Evolutionary conservation across 2,113 vertebrate genomes (phyloP).

Genomic region (Isurus oxyrinchus): DNA sequence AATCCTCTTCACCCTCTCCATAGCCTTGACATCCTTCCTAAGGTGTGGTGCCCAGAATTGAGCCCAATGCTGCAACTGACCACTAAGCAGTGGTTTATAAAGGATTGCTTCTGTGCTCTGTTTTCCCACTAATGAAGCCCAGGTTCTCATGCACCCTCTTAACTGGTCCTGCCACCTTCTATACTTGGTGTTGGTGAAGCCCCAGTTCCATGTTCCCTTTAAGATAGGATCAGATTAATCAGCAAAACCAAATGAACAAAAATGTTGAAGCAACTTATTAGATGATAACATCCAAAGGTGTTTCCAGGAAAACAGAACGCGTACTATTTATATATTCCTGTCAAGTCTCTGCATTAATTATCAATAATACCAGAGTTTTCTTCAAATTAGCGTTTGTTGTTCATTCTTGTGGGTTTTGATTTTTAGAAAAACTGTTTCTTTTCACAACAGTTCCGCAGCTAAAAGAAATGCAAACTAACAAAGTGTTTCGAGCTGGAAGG

Average conservation of each 20-base stretch:
- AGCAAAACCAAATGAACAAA: not conserved
- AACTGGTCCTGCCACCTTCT: no score
- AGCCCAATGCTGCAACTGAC: no score
- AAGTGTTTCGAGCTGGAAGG: constrained; percentile 22
- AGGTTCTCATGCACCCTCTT: no score
- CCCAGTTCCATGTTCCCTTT: not conserved
- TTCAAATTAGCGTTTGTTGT: not conserved
- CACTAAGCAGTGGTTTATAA: no score
- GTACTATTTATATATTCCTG: not conserved
- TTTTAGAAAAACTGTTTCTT: not conserved
- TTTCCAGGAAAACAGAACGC: not conserved
- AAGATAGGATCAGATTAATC: not conserved
- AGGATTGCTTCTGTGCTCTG: no score
- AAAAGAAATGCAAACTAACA: not conserved
- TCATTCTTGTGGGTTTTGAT: not conserved
- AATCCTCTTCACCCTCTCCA: no score
- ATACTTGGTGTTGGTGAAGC: not conserved
- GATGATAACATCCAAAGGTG: not conserved
- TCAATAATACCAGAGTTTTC: not conserved
- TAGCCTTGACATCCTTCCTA: no score
- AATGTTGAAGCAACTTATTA: not conserved
- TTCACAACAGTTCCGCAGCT: not conserved
- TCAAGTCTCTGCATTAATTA: not conserved
- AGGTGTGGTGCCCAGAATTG: no score
- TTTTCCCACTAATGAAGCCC: no score